Base-by-base conservation (phyloP, 2,888 invertebrate genomes). In the Drosophila imparisetae region DNA sequence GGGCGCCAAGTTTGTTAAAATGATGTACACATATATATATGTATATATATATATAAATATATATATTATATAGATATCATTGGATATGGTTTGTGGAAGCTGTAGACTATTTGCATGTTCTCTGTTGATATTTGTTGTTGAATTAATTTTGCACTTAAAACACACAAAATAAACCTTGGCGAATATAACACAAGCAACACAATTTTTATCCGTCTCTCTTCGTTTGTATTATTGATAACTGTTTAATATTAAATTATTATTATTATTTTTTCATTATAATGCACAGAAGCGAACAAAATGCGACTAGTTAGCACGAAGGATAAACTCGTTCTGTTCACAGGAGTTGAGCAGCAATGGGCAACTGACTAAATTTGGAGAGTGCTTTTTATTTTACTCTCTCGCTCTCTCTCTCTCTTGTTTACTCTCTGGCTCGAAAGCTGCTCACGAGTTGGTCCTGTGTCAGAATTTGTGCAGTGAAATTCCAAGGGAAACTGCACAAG, bases 231-330 rank as follows among this genome's bases (percentile, higher is more conserved):
- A 38, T 55, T 38, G 58, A 45, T 55, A 42, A 78, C 60, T 75
- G 82, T 66, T 65, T 75, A 72, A 55, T 66, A 67, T 62, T 70
- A 55, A 52, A 66, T 55, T 52, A 34, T 64, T 54, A 38, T 52
- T 69, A 36, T 40, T 53, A 24, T 34, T 53, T 24, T 38, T 27
- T 27, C 18, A 18, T 58, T 45, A n/a, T 40, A 48, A 52, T 55
- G 80, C 66, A 69, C 45, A 75, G 70, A 68, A 78, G 83, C 78
- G 74, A 87, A 80, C 71, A 72, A 88, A 83, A 86, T 72, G 76
- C 89, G 88, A 83, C 90, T 73, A 79, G 63, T 75, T 81, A 81
- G 89, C 79, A 86, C 91, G 86, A 92, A 91, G 91, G 91, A 91
- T 91, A 85, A 88, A 91, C 91, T 91, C 92, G 91, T 89, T 92